Evolutionary conservation across 1,140 invertebrate species (phyloP), one percentile per base, ranked within the genome.

Genomic region (Lithobius niger): DNA sequence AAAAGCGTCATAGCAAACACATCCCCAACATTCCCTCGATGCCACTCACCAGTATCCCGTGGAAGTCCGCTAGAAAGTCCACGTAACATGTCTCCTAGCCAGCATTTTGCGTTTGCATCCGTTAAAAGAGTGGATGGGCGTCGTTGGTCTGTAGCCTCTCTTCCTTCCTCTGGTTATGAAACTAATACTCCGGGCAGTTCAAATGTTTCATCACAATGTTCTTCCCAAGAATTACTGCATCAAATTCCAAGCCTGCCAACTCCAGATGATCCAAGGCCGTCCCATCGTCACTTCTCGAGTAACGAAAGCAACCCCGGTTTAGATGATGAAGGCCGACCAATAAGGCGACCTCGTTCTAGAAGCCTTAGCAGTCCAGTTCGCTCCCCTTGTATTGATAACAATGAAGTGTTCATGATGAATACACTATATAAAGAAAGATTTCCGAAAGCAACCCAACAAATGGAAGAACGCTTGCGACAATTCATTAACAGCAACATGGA

Each of bases 321-420:
- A 1, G 69, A 73, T 26, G 71, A 71, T 55, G 83, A 83, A 50
- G 82, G 84, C 63, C 57, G 67, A 0, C 83, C 83, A 1, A 73
- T 83, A 58, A 80, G 82, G 65, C 74, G 85, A 62, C 85, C 85
- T 54, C 70, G 85, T 56, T 88, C 85, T 4, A 74, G 84, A 60
- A 86, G 83, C 71, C 74, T 86, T 36, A 85, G 76, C 70, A 81
- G 78, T 67, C 82, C 82, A 2, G 80, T 82, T 27, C 74, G 82
- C 27, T 83, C 82, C 19, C 88, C 89, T 10, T 79, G 89, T 52
- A 43, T 56, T 21, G 76, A 88, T 27, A 92, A 97, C 69, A 91
- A 84, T 69, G 92, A 96, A 71, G 92, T 96, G 59, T 82, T 95
- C 24, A 83, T 93, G 68, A 95, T 97, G 91, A 97, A 97, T 61